Conservation (phyloP, 2,888 invertebrate genomes). For the Anarsia innoxiella region DNA sequence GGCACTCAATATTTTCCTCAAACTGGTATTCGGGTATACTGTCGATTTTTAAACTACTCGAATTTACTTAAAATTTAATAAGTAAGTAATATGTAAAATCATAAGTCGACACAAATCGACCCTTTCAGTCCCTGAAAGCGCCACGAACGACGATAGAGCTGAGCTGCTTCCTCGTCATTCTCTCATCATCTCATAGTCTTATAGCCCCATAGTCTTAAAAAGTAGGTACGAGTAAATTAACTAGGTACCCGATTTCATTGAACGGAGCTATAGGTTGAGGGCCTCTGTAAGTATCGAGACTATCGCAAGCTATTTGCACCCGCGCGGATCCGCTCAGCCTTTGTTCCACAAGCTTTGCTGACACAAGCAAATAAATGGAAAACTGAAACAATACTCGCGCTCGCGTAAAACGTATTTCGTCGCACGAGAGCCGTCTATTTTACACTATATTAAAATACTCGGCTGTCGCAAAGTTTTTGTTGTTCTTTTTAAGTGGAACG, state of each 20-base stretch:
- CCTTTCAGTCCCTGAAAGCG: too few species aligned
- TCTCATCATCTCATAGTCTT: too few species aligned
- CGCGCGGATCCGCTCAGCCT: slow-evolving; percentile 22
- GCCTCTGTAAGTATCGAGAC: slow-evolving; percentile 3
- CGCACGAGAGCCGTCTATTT: neutral
- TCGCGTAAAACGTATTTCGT: slow-evolving; percentile 8
- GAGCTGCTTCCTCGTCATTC: too few species aligned
- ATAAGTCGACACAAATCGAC: too few species aligned
- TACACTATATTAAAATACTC: slow-evolving; percentile 1
- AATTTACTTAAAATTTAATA: too few species aligned
- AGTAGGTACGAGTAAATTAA: too few species aligned
- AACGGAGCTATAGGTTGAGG: neutral
- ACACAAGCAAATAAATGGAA: slow-evolving; percentile 16
- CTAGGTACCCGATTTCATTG: too few species aligned
- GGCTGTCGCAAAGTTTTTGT: neutral
- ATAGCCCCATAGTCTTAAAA: too few species aligned
- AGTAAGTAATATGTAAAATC: too few species aligned
- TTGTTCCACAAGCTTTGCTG: slow-evolving; percentile 19
- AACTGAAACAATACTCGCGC: slow-evolving; percentile 10
- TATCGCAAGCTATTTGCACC: slow-evolving; percentile 17
- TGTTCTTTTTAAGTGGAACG: neutral
- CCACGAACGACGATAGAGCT: too few species aligned
- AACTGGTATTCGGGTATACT: too few species aligned
- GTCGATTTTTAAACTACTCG: too few species aligned
- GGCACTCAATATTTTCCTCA: neutral